Evolutionary conservation across 2,888 invertebrate genomes (phyloP).

Genomic region (Hirtodrosophila trivittata): DNA sequence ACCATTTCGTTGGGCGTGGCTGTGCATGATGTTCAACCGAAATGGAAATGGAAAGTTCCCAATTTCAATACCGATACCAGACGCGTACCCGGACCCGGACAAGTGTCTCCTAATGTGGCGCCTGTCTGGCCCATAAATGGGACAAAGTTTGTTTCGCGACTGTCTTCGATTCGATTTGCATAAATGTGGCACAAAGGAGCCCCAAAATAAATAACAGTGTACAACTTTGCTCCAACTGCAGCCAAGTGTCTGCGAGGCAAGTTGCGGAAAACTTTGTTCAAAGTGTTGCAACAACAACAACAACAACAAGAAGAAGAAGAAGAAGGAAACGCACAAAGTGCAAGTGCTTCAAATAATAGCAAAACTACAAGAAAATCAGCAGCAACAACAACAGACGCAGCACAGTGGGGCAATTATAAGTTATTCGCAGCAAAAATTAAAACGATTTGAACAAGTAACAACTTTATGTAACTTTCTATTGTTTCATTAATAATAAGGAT

Average conservation of each 20-base stretch:
- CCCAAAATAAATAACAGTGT: conserved; percentile 11
- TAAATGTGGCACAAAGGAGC: conserved; percentile 36
- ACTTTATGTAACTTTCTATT: too few species aligned
- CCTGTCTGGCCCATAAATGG: conserved; percentile 34
- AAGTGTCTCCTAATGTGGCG: conserved; percentile 26
- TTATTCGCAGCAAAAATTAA: too few species aligned
- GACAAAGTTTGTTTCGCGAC: conserved; percentile 30
- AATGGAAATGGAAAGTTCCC: conserved; percentile 29
- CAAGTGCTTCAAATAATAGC: conserved; percentile 22
- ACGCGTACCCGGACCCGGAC: neutral
- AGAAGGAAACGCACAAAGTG: conserved; percentile 13
- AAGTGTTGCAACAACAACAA: conserved; percentile 30
- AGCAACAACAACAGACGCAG: conserved; percentile 7
- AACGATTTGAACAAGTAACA: too few species aligned
- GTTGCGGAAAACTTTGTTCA: conserved; percentile 26
- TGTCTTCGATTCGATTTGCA: conserved; percentile 48
- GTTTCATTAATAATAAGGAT: too few species aligned
- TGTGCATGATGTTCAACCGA: conserved; percentile 1
- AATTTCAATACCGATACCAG: neutral
- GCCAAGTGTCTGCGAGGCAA: conserved; percentile 15
- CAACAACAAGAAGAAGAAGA: too few species aligned
- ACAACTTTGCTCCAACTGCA: neutral
- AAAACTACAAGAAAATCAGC: neutral
- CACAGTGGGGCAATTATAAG: conserved; percentile 21
- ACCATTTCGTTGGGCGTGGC: conserved; percentile 33